Evolutionary conservation across 2,888 invertebrate species (phyloP).

Genomic region (Drosophila mimetica): DNA sequence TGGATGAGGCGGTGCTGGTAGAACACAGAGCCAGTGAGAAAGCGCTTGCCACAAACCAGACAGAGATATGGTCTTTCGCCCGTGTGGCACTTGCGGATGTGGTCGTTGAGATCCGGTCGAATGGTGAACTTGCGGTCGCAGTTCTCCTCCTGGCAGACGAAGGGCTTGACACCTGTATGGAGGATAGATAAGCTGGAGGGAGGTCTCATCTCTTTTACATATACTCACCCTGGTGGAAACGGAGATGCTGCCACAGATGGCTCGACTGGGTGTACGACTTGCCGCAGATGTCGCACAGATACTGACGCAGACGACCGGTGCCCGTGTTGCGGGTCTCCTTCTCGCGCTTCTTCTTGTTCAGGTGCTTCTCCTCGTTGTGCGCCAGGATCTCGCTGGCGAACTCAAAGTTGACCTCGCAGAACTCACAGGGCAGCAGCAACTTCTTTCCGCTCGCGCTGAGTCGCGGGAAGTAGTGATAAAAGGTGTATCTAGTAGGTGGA

Average conservation of each 20-base stretch:
- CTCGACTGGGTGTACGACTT: conserved; percentile 87
- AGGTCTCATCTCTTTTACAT: background rate
- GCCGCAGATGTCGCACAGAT: conserved; percentile 87
- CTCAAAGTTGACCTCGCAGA: conserved; percentile 80
- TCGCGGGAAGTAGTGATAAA: conserved; percentile 83
- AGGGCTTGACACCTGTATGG: conserved; percentile 87
- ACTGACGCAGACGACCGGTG: conserved; percentile 83
- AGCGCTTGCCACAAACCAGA: conserved; percentile 87
- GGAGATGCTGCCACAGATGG: conserved; percentile 88
- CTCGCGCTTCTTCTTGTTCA: conserved; percentile 85
- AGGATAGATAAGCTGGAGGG: background rate
- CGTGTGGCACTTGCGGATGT: conserved; percentile 88
- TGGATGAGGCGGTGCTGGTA: conserved; percentile 88
- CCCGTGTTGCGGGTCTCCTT: conserved; percentile 72
- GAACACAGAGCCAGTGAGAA: conserved; percentile 87
- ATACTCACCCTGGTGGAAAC: conserved; percentile 87
- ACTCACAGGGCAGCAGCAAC: conserved; percentile 81
- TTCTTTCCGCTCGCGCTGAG: conserved; percentile 58
- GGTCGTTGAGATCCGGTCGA: conserved; percentile 87
- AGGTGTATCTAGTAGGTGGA: conserved; percentile 68
- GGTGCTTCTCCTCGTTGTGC: conserved; percentile 86
- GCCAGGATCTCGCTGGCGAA: conserved; percentile 82
- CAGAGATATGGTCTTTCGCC: conserved; percentile 88
- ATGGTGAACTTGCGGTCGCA: conserved; percentile 88
- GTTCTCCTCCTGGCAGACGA: conserved; percentile 87